Evolutionary conservation across 2,888 invertebrate species (phyloP).

Genomic region (Drosophila eohydei): DNA sequence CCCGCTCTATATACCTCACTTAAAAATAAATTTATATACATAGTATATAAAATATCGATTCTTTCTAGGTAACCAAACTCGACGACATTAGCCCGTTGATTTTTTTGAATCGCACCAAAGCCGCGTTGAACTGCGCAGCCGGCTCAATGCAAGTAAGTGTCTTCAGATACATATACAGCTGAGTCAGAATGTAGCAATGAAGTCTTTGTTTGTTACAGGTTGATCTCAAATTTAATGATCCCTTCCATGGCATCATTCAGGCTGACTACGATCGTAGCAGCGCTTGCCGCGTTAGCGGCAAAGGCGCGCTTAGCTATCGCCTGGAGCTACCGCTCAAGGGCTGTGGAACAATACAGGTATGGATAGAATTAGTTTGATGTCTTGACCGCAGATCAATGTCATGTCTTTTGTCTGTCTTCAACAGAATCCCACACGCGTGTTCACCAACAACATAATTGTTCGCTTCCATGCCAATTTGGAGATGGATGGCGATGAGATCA

Average conservation of each 20-base stretch:
- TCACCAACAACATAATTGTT: conserved; percentile 97
- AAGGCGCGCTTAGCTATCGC: conserved; percentile 92
- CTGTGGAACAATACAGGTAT: conserved; percentile 94
- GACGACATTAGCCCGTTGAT: conserved; percentile 95
- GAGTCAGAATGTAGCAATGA: not conserved
- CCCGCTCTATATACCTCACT: not conserved
- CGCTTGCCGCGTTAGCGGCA: conserved; percentile 94
- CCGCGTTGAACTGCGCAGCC: conserved; percentile 94
- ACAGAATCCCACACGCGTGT: conserved; percentile 95
- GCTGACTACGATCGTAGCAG: conserved; percentile 96
- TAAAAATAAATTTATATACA: not conserved
- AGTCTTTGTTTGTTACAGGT: conserved; percentile 85
- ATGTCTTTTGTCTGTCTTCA: not conserved
- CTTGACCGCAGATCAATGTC: not conserved
- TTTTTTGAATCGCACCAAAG: conserved; percentile 94
- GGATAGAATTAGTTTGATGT: not conserved
- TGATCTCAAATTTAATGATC: conserved; percentile 95
- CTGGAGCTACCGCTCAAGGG: conserved; percentile 95
- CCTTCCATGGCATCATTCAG: conserved; percentile 96
- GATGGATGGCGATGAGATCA: conserved; percentile 98
- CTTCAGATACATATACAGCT: not conserved
- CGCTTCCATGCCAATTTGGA: conserved; percentile 96
- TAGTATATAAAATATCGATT: not conserved
- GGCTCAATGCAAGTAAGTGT: conserved; percentile 92
- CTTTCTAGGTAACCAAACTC: conserved; percentile 90